These are phyloP conservation scores for Alloscopus bannaensis DNA, from an alignment of 2,888 invertebrate genomes.

Conservation along the genomic window DNA sequence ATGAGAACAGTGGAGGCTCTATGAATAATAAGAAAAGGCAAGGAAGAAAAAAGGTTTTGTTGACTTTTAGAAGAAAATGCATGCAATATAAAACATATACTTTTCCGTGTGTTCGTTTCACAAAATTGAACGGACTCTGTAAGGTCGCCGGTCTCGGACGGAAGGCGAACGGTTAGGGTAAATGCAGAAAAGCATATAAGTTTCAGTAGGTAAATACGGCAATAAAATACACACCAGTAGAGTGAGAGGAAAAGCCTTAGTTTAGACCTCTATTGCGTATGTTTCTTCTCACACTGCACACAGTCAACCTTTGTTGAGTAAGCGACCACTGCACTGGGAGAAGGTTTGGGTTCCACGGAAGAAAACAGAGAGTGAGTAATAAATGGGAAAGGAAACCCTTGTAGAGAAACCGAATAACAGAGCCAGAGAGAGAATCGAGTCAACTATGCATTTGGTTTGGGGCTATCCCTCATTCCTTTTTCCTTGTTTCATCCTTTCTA, in stretches of 20 bases:
- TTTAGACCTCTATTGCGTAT: too few species aligned
- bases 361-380: constrained; percentile 22
- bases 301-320: neutral
- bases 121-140: constrained; percentile 5
- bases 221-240: neutral
- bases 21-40: too few species aligned
- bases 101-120: too few species aligned
- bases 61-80: too few species aligned
- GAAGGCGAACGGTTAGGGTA: constrained; percentile 22
- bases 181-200: neutral
- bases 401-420: neutral
- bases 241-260: constrained; percentile 9
- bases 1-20: too few species aligned
- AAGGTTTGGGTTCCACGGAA: constrained; percentile 18
- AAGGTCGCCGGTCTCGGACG: constrained; percentile 23
- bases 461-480: constrained; percentile 25
- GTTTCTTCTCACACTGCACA: neutral
- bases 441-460: constrained; percentile 34
- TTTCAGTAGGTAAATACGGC: constrained; percentile 7
- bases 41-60: too few species aligned
- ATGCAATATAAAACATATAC: too few species aligned
- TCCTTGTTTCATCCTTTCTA: constrained; percentile 10
- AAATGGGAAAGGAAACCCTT: constrained; percentile 7
- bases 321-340: constrained; percentile 7
- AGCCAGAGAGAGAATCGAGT: constrained; percentile 26